Evolutionary conservation across 2,113 vertebrate genomes (phyloP).

Genomic region (Formicarius rufipectus): DNA sequence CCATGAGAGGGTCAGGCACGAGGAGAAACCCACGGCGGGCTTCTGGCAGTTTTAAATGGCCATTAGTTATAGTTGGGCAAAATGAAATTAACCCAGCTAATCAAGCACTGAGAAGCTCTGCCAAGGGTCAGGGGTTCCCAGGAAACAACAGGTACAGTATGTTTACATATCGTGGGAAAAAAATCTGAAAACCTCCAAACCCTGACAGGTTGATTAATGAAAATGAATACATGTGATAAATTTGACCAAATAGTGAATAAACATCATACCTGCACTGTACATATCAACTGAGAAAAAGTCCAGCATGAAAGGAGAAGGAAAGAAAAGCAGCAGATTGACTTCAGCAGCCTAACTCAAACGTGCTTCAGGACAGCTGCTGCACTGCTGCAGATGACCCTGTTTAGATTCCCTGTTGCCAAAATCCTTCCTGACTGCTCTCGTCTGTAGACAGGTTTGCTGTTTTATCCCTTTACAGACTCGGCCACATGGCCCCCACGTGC

Average conservation of each 20-base stretch:
- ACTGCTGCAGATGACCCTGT: background rate
- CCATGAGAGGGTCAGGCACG: background rate
- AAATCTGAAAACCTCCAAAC: background rate
- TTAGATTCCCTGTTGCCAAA: background rate
- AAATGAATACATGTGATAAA: background rate
- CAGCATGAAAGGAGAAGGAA: background rate
- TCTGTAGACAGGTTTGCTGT: background rate
- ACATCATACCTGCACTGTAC: background rate
- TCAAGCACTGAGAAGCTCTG: background rate
- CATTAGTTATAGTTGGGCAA: conserved; percentile 28
- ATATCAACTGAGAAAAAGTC: background rate
- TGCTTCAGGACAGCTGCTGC: background rate
- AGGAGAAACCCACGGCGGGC: background rate
- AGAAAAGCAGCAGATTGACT: background rate
- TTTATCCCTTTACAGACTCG: background rate
- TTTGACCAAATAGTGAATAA: background rate
- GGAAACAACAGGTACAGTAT: background rate
- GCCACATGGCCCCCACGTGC: accelerated
- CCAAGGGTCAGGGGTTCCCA: background rate
- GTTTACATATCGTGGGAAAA: background rate
- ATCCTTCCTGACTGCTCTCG: background rate
- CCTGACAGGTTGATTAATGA: background rate
- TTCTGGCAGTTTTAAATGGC: conserved; percentile 28
- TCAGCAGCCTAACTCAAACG: background rate
- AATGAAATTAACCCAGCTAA: conserved; percentile 43